These are phyloP conservation scores for Diplolepis rosae DNA, from an alignment of 2,888 invertebrate genomes.

Conservation along the genomic window DNA sequence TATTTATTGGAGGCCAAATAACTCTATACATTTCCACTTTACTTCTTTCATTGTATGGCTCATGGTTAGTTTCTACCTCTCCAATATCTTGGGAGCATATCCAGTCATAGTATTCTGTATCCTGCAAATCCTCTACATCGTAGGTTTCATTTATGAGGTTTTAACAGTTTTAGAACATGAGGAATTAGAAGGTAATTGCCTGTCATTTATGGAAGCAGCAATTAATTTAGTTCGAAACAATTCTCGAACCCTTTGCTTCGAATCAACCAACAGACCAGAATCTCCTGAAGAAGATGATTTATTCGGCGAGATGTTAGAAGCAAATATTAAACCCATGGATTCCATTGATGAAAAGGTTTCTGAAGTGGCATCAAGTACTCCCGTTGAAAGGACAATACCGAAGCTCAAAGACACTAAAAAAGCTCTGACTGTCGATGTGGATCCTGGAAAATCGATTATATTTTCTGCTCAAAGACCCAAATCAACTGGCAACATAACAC, in stretches of 20 bases:
- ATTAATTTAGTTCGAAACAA: conserved; percentile 29
- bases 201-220: conserved; percentile 63
- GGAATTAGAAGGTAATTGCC: conserved; percentile 71
- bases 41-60: conserved; percentile 86
- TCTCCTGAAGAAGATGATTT: conserved; percentile 21
- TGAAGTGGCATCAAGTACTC: conserved; percentile 18
- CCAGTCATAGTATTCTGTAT: conserved; percentile 85
- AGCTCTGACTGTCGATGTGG: conserved; percentile 64
- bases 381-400: conserved; percentile 42
- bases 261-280: conserved; percentile 32
- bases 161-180: conserved; percentile 75
- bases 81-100: conserved; percentile 84
- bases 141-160: conserved; percentile 81
- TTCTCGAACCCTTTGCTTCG: conserved; percentile 21
- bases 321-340: conserved; percentile 28
- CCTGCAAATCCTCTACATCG: conserved; percentile 79
- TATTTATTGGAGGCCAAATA: conserved; percentile 84
- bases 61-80: conserved; percentile 83
- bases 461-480: conserved; percentile 37
- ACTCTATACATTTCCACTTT: conserved; percentile 80
- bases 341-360: not conserved
- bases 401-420: conserved; percentile 50
- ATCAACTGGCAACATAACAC: conserved; percentile 38
- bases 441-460: conserved; percentile 49
- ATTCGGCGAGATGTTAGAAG: not conserved